Percentiles rank a stretch among this genome's conserved stretches.
phyloP scores from a whole-genome alignment of 2,113 vertebrate species.

The Meles meles region DNA sequence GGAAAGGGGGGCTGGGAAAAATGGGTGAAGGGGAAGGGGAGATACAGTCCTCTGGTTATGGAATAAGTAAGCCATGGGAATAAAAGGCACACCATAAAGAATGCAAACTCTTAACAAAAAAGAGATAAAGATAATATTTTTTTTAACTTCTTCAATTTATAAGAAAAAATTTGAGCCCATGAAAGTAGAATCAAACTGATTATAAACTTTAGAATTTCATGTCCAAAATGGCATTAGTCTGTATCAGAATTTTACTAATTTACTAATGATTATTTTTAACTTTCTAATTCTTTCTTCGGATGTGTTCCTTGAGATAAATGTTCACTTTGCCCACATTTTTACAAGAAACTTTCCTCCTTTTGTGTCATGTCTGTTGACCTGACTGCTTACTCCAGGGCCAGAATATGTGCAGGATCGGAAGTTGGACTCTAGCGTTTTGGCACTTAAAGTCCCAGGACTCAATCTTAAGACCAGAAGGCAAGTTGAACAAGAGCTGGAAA shows the following conservation, averaged over 20 bases:
- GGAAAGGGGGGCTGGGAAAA: not conserved
- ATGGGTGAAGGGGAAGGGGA: not conserved
- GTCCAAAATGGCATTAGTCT: not conserved
- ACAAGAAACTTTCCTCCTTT: not conserved
- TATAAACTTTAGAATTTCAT: not conserved
- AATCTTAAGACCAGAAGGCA: conserved; percentile 3
- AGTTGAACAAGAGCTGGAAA: not conserved
- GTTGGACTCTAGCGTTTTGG: not conserved
- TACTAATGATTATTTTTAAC: not conserved
- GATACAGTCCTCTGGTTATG: not conserved
- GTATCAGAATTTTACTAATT: not conserved
- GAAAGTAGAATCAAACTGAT: not conserved
- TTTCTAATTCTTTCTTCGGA: not conserved
- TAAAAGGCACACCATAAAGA: not conserved
- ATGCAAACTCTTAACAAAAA: not conserved
- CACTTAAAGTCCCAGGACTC: not conserved
- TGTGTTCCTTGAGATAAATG: not conserved
- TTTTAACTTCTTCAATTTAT: not conserved
- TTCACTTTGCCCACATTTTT: not conserved
- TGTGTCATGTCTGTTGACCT: not conserved
- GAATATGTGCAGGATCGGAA: conserved; percentile 20
- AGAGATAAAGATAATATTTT: not conserved
- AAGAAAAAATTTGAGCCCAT: not conserved
- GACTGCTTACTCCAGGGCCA: not conserved
- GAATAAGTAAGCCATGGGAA: not conserved